Percentiles rank a stretch among this genome's conserved stretches.
These are phyloP conservation scores for Tetramorium alpestre DNA, from an alignment of 1,140 invertebrate species.

Conservation along the genomic window DNA sequence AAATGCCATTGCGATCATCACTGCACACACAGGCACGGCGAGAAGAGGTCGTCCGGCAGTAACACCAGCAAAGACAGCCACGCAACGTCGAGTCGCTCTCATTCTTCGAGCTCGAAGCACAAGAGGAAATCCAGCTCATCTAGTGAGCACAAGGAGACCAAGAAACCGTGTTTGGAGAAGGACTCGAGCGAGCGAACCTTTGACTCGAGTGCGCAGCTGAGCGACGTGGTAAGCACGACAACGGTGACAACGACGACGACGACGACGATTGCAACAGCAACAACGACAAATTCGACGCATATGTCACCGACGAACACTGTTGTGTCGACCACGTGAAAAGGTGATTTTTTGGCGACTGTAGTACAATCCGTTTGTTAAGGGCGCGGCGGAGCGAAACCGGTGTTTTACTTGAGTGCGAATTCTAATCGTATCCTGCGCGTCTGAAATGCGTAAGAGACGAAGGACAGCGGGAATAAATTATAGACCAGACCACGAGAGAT, in stretches of 20 bases:
- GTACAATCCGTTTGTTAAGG: slow-evolving; percentile 64
- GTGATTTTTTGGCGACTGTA: slow-evolving; percentile 57
- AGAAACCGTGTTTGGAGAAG: slow-evolving; percentile 56
- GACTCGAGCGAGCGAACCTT: slow-evolving; percentile 30
- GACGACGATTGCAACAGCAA: not conserved
- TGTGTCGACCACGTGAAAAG: slow-evolving; percentile 68
- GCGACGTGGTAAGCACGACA: not conserved
- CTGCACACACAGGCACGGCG: slow-evolving; percentile 56
- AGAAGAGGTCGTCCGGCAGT: slow-evolving; percentile 62
- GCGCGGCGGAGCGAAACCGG: slow-evolving; percentile 1
- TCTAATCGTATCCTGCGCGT: slow-evolving; percentile 41
- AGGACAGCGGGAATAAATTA: not conserved
- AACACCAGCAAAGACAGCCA: slow-evolving; percentile 59
- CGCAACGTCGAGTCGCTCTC: slow-evolving; percentile 59
- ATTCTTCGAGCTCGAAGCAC: slow-evolving; percentile 76
- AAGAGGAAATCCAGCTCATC: slow-evolving; percentile 69
- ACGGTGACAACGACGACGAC: not conserved
- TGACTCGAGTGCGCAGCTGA: slow-evolving; percentile 40
- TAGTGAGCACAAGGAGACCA: slow-evolving; percentile 53
- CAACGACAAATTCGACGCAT: slow-evolving; percentile 39
- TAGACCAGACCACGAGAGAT: not conserved
- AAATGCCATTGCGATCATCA: slow-evolving; percentile 41
- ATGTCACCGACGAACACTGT: slow-evolving; percentile 54
- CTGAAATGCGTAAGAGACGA: not conserved
- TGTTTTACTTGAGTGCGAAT: slow-evolving; percentile 17